Evolutionary conservation across 2,797 vertebrate genomes (phyloP), one percentile per base, ranked within the genome.

Genomic region (Argyrosomus regius): DNA sequence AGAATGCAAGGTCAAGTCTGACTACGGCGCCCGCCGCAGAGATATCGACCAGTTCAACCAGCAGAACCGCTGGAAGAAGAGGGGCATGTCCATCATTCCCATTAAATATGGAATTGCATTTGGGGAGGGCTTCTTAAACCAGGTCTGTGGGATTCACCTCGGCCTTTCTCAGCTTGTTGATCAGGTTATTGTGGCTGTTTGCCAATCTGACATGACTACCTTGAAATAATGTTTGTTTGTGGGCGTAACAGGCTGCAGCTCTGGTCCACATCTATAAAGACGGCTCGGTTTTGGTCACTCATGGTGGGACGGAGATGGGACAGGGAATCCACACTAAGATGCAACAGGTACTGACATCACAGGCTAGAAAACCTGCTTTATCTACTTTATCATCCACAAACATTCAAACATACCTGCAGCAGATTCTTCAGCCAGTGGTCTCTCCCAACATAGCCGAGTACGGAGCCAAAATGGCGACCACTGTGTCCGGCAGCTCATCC

Each of bases 301-400:
- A 97, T 0, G 94, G 95, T 0, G 96, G 97, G 54, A 78, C 92
- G 0, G 96, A 97, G 89, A 88, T 97, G 95, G 97, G 96, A 16
- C 97, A 97, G 78, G 96, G 96, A 0, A 59, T 97, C 77, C 96
- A 97, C 93, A 97, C 96, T 17, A 97, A 97, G 85, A 93, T 97
- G 80, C 95, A 96, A 41, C 97, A 97, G 96, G 96, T 97, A 83
- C 54, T 31, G 49, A 24, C 12, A 20, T 24, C 39, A 16, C 59
- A 45, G n/a, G 2, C 52, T 53, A 0, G 22, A 7, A 24, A 39
- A 14, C 7, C 35, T 62, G 14, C 48, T 61, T 41, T 9, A 31
- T 54, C 22, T 17, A 13, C 46, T 22, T 61, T 4, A 28, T 39
- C 10, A 20, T 9, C 7, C 56, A 20, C 41, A 16, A 26, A 26